Evolutionary conservation across 2,797 vertebrate genomes (phyloP), one percentile per base, ranked within the genome.

Genomic region (Parambassis ranga): DNA sequence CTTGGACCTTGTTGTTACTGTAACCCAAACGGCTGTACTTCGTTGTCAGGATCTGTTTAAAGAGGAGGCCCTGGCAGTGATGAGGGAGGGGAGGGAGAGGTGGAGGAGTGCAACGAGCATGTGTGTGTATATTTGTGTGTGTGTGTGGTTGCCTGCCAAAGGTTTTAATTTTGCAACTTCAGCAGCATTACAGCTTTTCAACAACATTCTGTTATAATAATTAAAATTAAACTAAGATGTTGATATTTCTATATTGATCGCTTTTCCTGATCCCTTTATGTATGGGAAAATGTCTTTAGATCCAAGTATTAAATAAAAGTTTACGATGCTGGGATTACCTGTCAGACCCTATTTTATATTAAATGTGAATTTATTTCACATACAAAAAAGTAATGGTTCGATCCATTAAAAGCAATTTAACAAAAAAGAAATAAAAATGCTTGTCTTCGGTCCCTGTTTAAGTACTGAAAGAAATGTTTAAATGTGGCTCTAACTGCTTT

Each of bases 1-100:
- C 71, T 62, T 71, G 59, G 62, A 64, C 60, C 22, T 36, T 75
- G 59, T 79, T 81, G 77, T 81, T 79, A 76, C 79, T 84, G 80
- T 76, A 80, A 87, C 61, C 51, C 65, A 43, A 70, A 78, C 47
- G 27, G 75, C 55, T 77, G 46, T 52, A 71, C 60, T 64, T 82
- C 77, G 77, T 65, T 59, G 73, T 72, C 71, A 66, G 47, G 58
- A 33, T 65, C 51, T 79, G 79, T 72, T 76, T 84, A 66, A 56
- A 68, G 51, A 71, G 62, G 69, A 71, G 68, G 56, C 35, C 72
- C 60, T 50, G 46, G 33, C 41, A 30, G 41, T 33, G 28, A 2
- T 8, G 22, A 42, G 32, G 47, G 27, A 43, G 6, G 4, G 56
- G 59, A 49, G 14, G 32, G 26, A 44, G 38, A 28, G 35, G 32